Base-by-base conservation (phyloP, 2,797 vertebrate species). In the Tenualosa thibaudeaui region DNA sequence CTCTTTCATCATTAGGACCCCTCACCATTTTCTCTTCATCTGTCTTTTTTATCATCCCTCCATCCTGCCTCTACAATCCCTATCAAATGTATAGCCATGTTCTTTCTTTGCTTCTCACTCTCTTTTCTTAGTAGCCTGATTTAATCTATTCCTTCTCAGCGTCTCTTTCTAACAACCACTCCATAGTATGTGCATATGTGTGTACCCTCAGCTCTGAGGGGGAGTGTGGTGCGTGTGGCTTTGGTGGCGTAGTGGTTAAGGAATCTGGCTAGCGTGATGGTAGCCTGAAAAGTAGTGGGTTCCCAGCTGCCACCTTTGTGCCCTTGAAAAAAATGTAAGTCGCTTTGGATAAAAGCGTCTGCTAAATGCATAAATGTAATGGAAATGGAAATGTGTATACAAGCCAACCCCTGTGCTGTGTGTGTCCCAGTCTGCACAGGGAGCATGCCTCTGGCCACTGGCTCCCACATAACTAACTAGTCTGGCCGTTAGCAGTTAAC, bases 341-440 rank as follows among this genome's bases (percentile, higher is more conserved):
- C n/a, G n/a, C n/a, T n/a, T n/a, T n/a, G n/a, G n/a, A n/a, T n/a
- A n/a, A n/a, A n/a, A n/a, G n/a, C n/a, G n/a, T n/a, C n/a, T n/a
- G n/a, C n/a, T n/a, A n/a, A n/a, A n/a, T n/a, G n/a, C n/a, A n/a
- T n/a, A n/a, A n/a, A n/a, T n/a, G n/a, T n/a, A n/a, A n/a, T n/a
- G n/a, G n/a, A n/a, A n/a, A n/a, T n/a, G n/a, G n/a, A n/a, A n/a
- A n/a, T n/a, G n/a, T 49, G 46, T 24, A 31, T 81, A 37, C 6
- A 49, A 54, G 24, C 82, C 65, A 81, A 24, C 84, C 83, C 22
- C 71, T 37, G 71, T 56, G 86, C 84, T 17, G 53, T 43, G 81
- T 81, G 82, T 49, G 62, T 58, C 81, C 71, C n/a, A 17, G 54
- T 15, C 19, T 26, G 26, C 5, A 31, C 31, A 31, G 31, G 31